A percentile compares a stretch with the other conserved stretches of the same genome.
These are phyloP conservation scores for Synchiropus splendidus DNA, from an alignment of 2,113 vertebrate genomes.

Conservation along the genomic window DNA sequence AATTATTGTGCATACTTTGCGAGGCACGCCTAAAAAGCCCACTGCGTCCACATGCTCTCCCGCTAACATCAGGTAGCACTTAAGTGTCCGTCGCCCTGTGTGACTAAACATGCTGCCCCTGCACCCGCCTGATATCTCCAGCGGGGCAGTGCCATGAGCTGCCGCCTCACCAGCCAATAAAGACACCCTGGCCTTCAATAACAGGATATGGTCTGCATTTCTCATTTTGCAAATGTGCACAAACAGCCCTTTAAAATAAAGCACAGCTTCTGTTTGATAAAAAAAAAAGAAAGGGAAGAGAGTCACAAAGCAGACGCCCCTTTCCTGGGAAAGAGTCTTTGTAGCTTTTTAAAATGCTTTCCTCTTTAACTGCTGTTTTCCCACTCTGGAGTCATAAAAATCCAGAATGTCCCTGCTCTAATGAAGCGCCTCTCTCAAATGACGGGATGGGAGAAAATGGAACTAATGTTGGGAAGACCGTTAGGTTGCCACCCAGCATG, in stretches of 20 bases:
- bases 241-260: conserved; percentile 62
- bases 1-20: conserved; percentile 69
- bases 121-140: conserved; percentile 28
- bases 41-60: conserved; percentile 59
- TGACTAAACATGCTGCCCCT: conserved; percentile 65
- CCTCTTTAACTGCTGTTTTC: conserved; percentile 29
- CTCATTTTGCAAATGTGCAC: conserved; percentile 59
- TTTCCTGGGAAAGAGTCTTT: conserved; percentile 48
- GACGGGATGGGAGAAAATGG: conserved; percentile 47
- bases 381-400: conserved; percentile 55
- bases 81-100: conserved; percentile 62
- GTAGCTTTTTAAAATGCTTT: conserved; percentile 29
- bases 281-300: conserved; percentile 28
- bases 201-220: conserved; percentile 70
- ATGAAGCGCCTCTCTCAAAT: conserved; percentile 43
- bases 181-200: conserved; percentile 58
- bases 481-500: conserved; percentile 57
- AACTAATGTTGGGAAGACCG: conserved; percentile 55
- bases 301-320: conserved; percentile 42
- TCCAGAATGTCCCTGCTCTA: conserved; percentile 51
- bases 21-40: conserved; percentile 67
- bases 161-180: conserved; percentile 47
- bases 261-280: conserved; percentile 58
- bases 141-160: conserved; percentile 22
- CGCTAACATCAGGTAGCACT: conserved; percentile 74